Conservation (phyloP, 1,140 invertebrate genomes). For the Trachymyrmex septentrionalis region DNA sequence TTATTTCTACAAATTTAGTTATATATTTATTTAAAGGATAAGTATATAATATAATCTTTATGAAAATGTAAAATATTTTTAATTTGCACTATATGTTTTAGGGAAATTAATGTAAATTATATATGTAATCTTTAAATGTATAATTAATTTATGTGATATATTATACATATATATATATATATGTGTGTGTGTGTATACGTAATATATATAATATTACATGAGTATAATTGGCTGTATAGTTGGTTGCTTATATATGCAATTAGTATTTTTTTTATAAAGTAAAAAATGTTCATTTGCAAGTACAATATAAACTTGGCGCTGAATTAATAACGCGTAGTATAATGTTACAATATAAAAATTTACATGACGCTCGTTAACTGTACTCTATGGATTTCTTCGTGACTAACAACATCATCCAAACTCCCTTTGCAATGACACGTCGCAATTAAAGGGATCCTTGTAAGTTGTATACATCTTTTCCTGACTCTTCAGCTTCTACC, state of each 20-base stretch:
- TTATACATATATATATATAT: background rate
- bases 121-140: background rate
- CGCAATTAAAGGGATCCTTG: constrained; percentile 81
- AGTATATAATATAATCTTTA: background rate
- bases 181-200: background rate
- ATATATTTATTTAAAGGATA: no score
- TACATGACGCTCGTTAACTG: background rate
- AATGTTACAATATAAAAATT: constrained; percentile 35
- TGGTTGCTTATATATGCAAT: background rate
- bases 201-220: background rate
- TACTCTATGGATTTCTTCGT: background rate
- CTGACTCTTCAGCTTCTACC: constrained; percentile 49
- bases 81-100: background rate
- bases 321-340: no score
- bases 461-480: constrained; percentile 77
- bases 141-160: background rate
- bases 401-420: background rate
- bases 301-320: background rate
- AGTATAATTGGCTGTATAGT: no score
- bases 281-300: background rate
- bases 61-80: background rate
- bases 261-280: background rate
- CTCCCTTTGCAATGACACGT: constrained; percentile 50
- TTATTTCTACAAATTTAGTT: no score
- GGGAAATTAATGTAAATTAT: background rate